phyloP scores from a whole-genome alignment of 2,113 vertebrate species.

The Datnioides undecimradiatus region DNA sequence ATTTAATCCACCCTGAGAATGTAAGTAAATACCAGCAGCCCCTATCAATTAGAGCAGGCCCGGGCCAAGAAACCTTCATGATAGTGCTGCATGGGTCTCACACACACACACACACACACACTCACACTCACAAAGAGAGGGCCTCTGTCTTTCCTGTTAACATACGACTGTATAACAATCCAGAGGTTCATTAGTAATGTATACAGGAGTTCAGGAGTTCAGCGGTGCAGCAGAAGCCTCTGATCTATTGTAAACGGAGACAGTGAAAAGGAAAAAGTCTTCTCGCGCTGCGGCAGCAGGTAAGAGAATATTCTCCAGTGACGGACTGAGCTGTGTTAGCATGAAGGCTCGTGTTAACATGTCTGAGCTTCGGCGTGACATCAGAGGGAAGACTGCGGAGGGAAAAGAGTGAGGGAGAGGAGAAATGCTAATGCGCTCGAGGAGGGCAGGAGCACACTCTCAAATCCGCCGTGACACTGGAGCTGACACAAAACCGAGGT shows the following conservation, averaged over 20 bases:
- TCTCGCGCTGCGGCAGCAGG: conserved; percentile 44
- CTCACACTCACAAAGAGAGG: conserved; percentile 34
- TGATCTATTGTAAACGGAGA: conserved; percentile 68
- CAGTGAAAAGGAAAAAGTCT: conserved; percentile 56
- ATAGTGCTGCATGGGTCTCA: conserved; percentile 49
- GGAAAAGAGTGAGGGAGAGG: conserved; percentile 34
- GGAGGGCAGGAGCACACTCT: conserved; percentile 64
- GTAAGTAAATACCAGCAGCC: conserved; percentile 78
- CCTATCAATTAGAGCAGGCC: conserved; percentile 74
- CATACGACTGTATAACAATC: conserved; percentile 66
- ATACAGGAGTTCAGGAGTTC: conserved; percentile 73
- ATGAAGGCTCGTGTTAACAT: conserved; percentile 70
- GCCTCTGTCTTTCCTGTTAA: conserved; percentile 63
- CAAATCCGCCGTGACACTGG: conserved; percentile 69
- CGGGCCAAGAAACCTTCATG: conserved; percentile 68
- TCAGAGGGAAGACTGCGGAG: conserved; percentile 56
- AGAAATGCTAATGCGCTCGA: conserved; percentile 64
- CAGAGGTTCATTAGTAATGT: conserved; percentile 72
- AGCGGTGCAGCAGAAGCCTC: conserved; percentile 46
- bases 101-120: conserved; percentile 33
- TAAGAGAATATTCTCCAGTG: conserved; percentile 66
- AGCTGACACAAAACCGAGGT: conserved; percentile 61
- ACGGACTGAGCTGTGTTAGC: conserved; percentile 56
- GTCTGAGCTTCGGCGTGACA: conserved; percentile 68
- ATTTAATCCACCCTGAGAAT: conserved; percentile 74